phyloP scores from a whole-genome alignment of 2,113 vertebrate genomes.

The Cynocephalus volans region DNA sequence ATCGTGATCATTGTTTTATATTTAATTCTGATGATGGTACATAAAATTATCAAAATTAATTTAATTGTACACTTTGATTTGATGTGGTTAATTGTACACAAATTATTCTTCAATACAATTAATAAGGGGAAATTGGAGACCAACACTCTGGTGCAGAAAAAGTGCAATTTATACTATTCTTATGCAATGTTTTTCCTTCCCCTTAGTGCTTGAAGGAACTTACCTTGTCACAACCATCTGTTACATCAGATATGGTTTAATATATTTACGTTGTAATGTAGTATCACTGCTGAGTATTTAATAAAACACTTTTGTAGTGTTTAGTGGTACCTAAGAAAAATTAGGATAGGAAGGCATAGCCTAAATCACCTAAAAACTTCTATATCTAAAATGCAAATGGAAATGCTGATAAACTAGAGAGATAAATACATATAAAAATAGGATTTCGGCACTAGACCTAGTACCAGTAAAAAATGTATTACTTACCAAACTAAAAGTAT shows the following conservation, averaged over 20 bases:
- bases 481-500: neutral
- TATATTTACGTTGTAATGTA: neutral
- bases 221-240: too few relatives aligned
- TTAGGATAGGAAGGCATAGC: neutral
- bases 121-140: neutral
- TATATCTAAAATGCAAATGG: neutral
- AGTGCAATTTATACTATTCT: neutral
- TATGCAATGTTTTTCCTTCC: too few relatives aligned
- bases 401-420: too few relatives aligned
- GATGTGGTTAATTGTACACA: neutral
- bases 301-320: too few relatives aligned
- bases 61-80: neutral
- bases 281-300: too few relatives aligned
- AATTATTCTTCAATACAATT: neutral
- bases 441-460: neutral
- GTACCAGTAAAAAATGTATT: neutral
- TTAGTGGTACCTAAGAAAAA: neutral
- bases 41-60: neutral
- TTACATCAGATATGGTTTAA: neutral
- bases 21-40: neutral
- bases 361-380: neutral
- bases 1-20: too few relatives aligned
- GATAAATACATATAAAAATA: neutral
- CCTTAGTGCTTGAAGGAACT: neutral
- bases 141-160: neutral